Evolutionary conservation across 2,113 vertebrate species (phyloP), one percentile per base, ranked within the genome.

Genomic region (Aptenodytes forsteri): DNA sequence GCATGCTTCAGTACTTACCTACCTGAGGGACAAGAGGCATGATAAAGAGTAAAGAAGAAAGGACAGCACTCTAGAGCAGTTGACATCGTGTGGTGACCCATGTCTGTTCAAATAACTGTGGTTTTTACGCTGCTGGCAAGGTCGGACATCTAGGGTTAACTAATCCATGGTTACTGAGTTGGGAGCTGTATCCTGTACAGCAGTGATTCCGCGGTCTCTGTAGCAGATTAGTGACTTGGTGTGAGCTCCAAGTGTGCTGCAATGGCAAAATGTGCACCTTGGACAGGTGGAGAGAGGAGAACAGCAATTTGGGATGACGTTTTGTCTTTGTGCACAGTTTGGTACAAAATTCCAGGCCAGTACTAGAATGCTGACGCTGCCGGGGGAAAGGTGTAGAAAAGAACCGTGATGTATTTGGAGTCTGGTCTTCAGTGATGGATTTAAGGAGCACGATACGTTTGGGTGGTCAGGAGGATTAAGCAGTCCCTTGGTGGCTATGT

Each of bases 371-470:
- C 20, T 61, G 42, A 42, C 14, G 14, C 42, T 42, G 42, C 4
- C 2, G 9, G 13, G 7, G 13, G 2, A 4, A 64, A 49, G 16
- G 7, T 9, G 1, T 13, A 49, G 42, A 17, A 29, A 44, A 59
- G 4, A 62, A 27, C 22, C 3, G 4, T 22, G 2, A 29, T 19
- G 19, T 61, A 29, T 40, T 67, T 56, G 9, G 49, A n/a, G 2
- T 42, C 17, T 23, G 3, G 13, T 86, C 5, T 46, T 87, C 7
- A n/a, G 10, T 46, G 44, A 21, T 32, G 38, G 17, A 13, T 72
- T 44, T 77, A 40, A 89, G 19, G 42, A 62, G 30, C 8, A 6
- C 0, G 3, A 3, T 44, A 3, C 34, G 10, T 72, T 90, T 70
- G 47, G 3, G 27, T 61, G 29, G 15, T 40, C 29, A 61, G 27